Evolutionary conservation across 2,113 vertebrate species (phyloP), one percentile per base, ranked within the genome.

Genomic region (Nannobrachium achirus): DNA sequence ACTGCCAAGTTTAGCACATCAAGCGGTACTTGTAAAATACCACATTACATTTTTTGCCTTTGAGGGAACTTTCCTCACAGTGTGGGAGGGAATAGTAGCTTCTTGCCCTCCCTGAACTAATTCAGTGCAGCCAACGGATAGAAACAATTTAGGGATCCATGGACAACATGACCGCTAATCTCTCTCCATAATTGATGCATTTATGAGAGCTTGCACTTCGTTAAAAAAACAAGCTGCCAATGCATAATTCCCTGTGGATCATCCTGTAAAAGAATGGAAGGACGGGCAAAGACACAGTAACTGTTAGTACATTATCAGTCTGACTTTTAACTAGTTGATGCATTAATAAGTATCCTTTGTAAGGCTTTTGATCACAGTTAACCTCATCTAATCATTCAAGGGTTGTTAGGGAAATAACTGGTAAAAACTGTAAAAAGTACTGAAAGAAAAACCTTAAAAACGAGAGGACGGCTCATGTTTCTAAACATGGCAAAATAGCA

Each of bases 1-100:
- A 92, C 86, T 88, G 92, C 91, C 92, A 53, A 88, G 89, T 93
- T 92, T 89, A 88, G 89, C 82, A 89, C 72, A 62, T 90, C 79
- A 92, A 82, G 90, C 78, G 91, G 68, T 67, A 71, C 71, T 73
- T 60, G n/a, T 61, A 59, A 56, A 71, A 73, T 40, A 70, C 44
- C 57, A 76, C 66, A 69, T 52, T 13, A 16, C 19, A 52, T 42
- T 66, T 40, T 42, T 7, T 11, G 62, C 55, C 57, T 42, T 39
- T 45, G 25, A 46, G 18, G 11, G 7, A 56, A 51, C 15, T 39
- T 14, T 10, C 10, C 46, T 49, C 13, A 57, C 57, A 51, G 38
- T 8, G 1, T 11, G 50, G 11, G 40, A 63, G 38, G 53, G 16
- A 69, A 55, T 13, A 9, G 15, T 13, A 15, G 51, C 48, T 57